Base-by-base conservation (phyloP, 2,797 vertebrate species). In the Leptoclinus maculatus region DNA sequence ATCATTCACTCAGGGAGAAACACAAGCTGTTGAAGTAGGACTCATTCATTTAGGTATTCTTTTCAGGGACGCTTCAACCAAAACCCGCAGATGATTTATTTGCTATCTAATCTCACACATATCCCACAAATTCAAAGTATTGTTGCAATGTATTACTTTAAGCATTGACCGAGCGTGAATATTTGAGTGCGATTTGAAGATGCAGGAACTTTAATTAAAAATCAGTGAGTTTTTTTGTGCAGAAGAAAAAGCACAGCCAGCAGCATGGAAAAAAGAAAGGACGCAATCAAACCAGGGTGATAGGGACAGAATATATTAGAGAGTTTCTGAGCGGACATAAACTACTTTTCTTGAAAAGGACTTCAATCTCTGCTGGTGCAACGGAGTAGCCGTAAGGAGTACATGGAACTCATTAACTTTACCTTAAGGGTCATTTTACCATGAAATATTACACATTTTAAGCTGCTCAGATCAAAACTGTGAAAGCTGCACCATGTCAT, bases 381-480 rank as follows among this genome's bases (percentile, higher is more conserved):
- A 64, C 56, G 64, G 32, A 71, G 68, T 57, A 43, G 59, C 59
- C 53, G 70, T n/a, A 19, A 83, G 74, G 27, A 80, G 56, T 47
- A 71, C 71, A 74, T 79, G 11, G 53, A 80, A 85, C 34, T 83
- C 64, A 85, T 90, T 82, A 78, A 83, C 38, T 85, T 75, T 41
- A 69, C 60, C 86, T 75, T 67, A 23, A 78, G 83, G 83, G 71
- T 54, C 41, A 72, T 80, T 82, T 82, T 66, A 76, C 70, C 60
- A 57, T 64, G 19, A 66, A 69, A 70, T 67, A 74, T 71, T 66
- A 59, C 23, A 47, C 23, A 79, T 82, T 43, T 79, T 47, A 64
- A 73, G 71, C 51, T 66, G 49, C 67, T 69, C 57, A 13, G 23
- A 68, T 80, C 68, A 54, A 67, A 82, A 74, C 11, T 57, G 16